These are phyloP conservation scores for Lasius fuliginosus DNA, from an alignment of 2,888 invertebrate genomes.

Conservation along the genomic window DNA sequence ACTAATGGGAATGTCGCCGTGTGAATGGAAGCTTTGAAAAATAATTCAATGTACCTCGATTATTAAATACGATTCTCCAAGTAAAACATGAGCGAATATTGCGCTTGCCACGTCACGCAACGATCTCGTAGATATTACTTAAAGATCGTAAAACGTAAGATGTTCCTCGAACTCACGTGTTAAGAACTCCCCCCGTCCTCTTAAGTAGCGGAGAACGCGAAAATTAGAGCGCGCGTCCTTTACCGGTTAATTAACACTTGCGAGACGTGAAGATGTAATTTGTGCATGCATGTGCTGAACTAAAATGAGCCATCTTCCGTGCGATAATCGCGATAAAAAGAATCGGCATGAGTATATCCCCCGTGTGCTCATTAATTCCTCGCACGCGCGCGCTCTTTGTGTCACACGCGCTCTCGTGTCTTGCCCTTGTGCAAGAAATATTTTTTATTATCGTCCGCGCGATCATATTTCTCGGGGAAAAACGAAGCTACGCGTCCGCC, in stretches of 20 bases:
- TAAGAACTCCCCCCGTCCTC: neutral
- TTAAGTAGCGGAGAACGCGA: neutral
- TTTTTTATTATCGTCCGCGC: conserved; percentile 5
- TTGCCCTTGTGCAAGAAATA: conserved; percentile 16
- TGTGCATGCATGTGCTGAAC: neutral
- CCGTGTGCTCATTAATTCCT: conserved; percentile 21
- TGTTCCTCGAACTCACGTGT: neutral
- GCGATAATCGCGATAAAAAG: conserved; percentile 29
- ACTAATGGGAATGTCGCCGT: conserved; percentile 42
- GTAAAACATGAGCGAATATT: neutral
- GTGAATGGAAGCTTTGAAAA: conserved; percentile 24
- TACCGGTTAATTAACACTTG: conserved; percentile 1
- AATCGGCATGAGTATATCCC: neutral
- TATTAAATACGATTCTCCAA: conserved; percentile 11
- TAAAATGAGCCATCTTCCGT: neutral
- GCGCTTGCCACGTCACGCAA: neutral
- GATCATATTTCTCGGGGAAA: neutral
- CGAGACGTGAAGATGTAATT: neutral
- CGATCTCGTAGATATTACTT: neutral
- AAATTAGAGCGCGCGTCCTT: neutral
- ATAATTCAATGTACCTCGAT: conserved; percentile 44
- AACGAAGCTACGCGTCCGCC: neutral
- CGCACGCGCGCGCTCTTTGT: conserved; percentile 24
- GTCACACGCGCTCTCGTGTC: neutral
- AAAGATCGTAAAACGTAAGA: neutral